phyloP scores from a whole-genome alignment of 2,797 vertebrate species.

The Dendrocincla tyrannina region DNA sequence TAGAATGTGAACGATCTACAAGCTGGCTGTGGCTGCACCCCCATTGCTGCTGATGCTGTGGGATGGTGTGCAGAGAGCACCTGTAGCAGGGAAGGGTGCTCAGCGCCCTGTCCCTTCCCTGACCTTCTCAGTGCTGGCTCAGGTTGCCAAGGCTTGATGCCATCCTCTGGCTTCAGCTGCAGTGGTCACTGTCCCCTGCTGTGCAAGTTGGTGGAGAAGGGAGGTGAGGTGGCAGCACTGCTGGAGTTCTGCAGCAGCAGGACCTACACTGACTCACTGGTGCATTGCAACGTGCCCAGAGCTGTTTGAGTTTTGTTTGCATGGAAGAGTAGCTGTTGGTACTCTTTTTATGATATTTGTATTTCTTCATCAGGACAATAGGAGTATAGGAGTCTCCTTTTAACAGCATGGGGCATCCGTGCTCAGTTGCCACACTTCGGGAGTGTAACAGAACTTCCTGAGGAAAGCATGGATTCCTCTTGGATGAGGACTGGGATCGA shows the following conservation, averaged over 20 bases:
- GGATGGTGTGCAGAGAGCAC: neutral
- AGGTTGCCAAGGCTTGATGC: neutral
- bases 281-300: neutral
- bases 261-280: neutral
- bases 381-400: neutral
- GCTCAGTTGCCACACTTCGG: neutral
- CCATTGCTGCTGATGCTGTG: neutral
- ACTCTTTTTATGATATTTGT: neutral
- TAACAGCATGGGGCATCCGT: neutral
- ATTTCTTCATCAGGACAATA: neutral
- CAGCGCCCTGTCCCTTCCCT: neutral
- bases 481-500: neutral
- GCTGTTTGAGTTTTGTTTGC: neutral
- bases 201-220: neutral
- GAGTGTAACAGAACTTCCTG: neutral
- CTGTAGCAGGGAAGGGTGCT: neutral
- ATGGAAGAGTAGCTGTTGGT: neutral
- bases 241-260: neutral
- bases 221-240: neutral
- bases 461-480: neutral
- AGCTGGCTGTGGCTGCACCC: accelerated
- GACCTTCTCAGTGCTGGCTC: neutral
- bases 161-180: neutral
- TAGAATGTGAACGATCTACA: neutral
- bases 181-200: neutral